Conservation (phyloP, 2,113 vertebrate species). For the Vombatus ursinus region DNA sequence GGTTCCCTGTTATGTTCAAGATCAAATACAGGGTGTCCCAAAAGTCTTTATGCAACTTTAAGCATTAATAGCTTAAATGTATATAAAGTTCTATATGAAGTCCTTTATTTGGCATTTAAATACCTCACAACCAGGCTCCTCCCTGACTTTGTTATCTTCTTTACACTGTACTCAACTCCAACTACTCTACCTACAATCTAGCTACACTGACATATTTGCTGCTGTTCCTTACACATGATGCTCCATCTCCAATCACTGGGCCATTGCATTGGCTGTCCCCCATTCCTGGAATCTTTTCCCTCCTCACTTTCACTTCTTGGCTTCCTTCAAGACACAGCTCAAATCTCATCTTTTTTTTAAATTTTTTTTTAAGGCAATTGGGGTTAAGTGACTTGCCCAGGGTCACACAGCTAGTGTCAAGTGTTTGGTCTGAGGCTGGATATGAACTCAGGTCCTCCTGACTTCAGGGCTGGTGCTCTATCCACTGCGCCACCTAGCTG, state of each 20-base stretch:
- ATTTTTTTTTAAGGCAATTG: too few species aligned
- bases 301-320: neutral
- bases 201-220: neutral
- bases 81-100: neutral
- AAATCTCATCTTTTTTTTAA: neutral
- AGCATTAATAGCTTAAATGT: neutral
- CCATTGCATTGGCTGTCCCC: neutral
- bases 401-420: too few species aligned
- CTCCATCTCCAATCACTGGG: neutral
- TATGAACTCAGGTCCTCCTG: too few species aligned
- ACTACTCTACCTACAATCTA: neutral
- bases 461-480: too few species aligned
- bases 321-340: neutral
- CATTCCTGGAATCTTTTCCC: neutral
- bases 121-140: neutral
- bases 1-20: neutral
- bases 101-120: neutral
- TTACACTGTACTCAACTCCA: neutral
- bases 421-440: too few species aligned
- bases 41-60: neutral
- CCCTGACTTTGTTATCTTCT: neutral
- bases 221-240: neutral
- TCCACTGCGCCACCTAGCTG: too few species aligned
- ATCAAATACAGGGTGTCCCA: neutral
- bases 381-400: too few species aligned